A percentile compares a stretch with the other conserved stretches of the same genome.
These are phyloP conservation scores for Prenolepis imparis DNA, from an alignment of 2,888 invertebrate genomes.

Conservation along the genomic window DNA sequence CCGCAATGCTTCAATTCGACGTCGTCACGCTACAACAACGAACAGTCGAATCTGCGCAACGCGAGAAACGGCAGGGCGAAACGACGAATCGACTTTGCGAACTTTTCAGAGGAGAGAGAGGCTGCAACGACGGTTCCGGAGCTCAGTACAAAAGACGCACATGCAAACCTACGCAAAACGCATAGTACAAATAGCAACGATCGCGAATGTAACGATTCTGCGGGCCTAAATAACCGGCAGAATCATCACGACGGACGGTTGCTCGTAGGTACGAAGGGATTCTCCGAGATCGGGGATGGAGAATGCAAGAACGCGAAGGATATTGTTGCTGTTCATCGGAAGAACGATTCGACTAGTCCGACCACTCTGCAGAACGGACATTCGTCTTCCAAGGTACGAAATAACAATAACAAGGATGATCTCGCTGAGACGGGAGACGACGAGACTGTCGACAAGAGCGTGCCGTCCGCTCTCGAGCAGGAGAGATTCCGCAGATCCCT, in stretches of 20 bases:
- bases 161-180: slow-evolving; percentile 72
- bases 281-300: slow-evolving; percentile 28
- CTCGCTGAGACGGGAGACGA: slow-evolving; percentile 70
- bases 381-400: slow-evolving; percentile 63
- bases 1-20: slow-evolving; percentile 53
- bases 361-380: slow-evolving; percentile 63
- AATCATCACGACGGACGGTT: slow-evolving; percentile 55
- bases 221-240: slow-evolving; percentile 55
- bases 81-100: slow-evolving; percentile 78
- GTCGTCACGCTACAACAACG: slow-evolving; percentile 60
- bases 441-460: slow-evolving; percentile 81
- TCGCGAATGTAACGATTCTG: slow-evolving; percentile 36
- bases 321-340: slow-evolving; percentile 14
- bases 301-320: slow-evolving; percentile 26
- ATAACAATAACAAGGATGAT: slow-evolving; percentile 58
- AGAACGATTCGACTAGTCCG: slow-evolving; percentile 52
- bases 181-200: slow-evolving; percentile 79
- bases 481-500: slow-evolving; percentile 91
- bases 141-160: slow-evolving; percentile 76
- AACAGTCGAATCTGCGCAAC: slow-evolving; percentile 64
- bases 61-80: slow-evolving; percentile 70
- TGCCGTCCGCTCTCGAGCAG: slow-evolving; percentile 91
- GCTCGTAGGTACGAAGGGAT: slow-evolving; percentile 62
- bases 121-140: slow-evolving; percentile 49
- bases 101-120: slow-evolving; percentile 58